These are phyloP conservation scores for Pectinophora gossypiella DNA, from an alignment of 1,140 invertebrate genomes.

Conservation along the genomic window DNA sequence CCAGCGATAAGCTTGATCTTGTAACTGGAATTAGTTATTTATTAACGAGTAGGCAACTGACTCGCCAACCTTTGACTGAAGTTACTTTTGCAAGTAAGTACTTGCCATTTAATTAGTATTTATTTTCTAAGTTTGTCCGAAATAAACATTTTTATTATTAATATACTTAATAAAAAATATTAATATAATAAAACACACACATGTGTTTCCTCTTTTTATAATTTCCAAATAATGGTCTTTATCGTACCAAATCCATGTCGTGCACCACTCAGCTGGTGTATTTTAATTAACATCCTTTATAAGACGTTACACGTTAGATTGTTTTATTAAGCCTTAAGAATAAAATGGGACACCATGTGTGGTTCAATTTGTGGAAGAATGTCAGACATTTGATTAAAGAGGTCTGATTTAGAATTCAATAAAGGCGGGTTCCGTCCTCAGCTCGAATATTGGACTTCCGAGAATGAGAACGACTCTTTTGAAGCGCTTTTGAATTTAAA, in stretches of 20 bases:
- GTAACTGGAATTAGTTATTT: no score
- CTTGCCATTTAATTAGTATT: no score
- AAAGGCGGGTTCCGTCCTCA: slow-evolving; percentile 18
- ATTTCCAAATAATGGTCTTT: no score
- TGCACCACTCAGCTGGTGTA: not conserved
- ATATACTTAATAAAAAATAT: no score
- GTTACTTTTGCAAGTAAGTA: no score
- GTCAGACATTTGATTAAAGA: slow-evolving; percentile 28
- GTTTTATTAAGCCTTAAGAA: not conserved
- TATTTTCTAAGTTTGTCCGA: no score
- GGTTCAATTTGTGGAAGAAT: slow-evolving; percentile 18
- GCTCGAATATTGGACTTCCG: not conserved
- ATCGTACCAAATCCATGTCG: not conserved
- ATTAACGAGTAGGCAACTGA: no score
- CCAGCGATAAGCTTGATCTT: no score
- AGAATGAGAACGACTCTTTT: not conserved
- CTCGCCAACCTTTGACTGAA: no score
- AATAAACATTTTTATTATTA: no score
- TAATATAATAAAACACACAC: no score
- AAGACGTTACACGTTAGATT: not conserved
- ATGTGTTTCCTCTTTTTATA: no score
- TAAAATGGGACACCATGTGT: not conserved
- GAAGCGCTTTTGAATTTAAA: not conserved
- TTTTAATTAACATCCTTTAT: slow-evolving; percentile 1
- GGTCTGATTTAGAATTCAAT: slow-evolving; percentile 28